These are phyloP conservation scores for Palythoa caribaeorum DNA, from an alignment of 92 coral and sea anemone species.

Conservation along the genomic window DNA sequence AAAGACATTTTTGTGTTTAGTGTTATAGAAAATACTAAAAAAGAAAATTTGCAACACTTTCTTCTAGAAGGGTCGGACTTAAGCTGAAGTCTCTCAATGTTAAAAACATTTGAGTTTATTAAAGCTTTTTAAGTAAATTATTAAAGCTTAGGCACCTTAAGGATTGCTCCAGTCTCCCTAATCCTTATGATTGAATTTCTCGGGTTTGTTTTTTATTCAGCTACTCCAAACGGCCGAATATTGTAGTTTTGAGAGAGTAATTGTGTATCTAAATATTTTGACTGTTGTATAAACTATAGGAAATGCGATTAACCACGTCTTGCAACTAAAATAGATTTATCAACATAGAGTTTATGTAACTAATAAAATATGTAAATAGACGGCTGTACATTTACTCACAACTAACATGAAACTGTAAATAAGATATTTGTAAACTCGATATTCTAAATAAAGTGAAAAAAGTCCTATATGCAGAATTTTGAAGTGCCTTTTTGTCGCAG, in stretches of 20 bases:
- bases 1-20: background rate
- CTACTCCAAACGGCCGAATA: background rate
- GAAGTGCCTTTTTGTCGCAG: background rate
- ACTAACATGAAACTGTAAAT: conserved; percentile 15
- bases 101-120: background rate
- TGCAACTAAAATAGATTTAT: conserved; percentile 18
- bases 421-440: conserved; percentile 10
- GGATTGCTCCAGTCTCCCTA: background rate
- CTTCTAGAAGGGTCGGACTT: background rate
- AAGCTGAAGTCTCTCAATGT: background rate
- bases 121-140: background rate
- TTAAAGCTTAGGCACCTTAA: background rate
- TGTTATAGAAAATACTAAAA: background rate
- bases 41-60: background rate
- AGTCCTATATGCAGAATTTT: background rate
- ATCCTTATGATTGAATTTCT: background rate
- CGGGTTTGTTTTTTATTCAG: background rate
- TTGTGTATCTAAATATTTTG: background rate
- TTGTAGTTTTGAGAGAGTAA: background rate
- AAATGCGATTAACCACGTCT: conserved; percentile 26
- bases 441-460: conserved; percentile 4
- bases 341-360: conserved; percentile 29
- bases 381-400: conserved; percentile 39
- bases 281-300: conserved; percentile 5
- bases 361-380: conserved; percentile 42